Evolutionary conservation across 2,113 vertebrate genomes (phyloP).

Genomic region (Oryzias curvinotus): DNA sequence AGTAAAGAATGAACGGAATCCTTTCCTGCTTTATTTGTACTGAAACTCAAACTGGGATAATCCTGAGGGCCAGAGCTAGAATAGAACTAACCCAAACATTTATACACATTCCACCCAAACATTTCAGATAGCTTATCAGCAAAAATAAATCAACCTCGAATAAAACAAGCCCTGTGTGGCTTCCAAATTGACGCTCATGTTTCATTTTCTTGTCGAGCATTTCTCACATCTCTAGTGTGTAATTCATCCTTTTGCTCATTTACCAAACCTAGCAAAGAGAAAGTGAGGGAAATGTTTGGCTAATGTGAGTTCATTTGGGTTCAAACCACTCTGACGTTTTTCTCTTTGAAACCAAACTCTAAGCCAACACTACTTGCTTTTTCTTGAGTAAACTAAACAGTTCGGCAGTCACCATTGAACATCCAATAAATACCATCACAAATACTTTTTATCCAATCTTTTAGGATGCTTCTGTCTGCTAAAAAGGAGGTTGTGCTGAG

Average conservation of each 20-base stretch:
- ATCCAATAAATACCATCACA: too few relatives aligned
- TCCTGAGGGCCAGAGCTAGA: constrained; percentile 41
- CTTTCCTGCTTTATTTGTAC: constrained; percentile 58
- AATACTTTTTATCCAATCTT: too few relatives aligned
- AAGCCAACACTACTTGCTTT: too few relatives aligned
- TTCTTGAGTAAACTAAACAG: too few relatives aligned
- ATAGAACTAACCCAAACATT: constrained; percentile 58
- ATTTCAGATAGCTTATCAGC: constrained; percentile 54
- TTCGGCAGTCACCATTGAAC: too few relatives aligned
- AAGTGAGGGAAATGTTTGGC: constrained; percentile 51
- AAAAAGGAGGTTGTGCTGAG: constrained; percentile 15
- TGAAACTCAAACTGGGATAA: constrained; percentile 44
- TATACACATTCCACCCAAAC: constrained; percentile 65
- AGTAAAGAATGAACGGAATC: constrained; percentile 66
- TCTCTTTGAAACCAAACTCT: constrained; percentile 26
- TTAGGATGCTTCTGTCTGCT: too few relatives aligned
- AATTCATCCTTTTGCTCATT: constrained; percentile 44
- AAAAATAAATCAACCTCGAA: constrained; percentile 49
- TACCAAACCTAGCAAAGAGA: constrained; percentile 31
- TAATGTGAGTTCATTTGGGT: constrained; percentile 46
- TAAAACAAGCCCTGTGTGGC: constrained; percentile 42
- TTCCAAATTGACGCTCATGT: constrained; percentile 25
- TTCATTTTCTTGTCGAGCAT: constrained; percentile 36
- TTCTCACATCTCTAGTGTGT: constrained; percentile 36
- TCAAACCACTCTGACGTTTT: constrained; percentile 50